phyloP scores from a whole-genome alignment of 2,113 vertebrate genomes.

The Oreochromis niloticus region DNA sequence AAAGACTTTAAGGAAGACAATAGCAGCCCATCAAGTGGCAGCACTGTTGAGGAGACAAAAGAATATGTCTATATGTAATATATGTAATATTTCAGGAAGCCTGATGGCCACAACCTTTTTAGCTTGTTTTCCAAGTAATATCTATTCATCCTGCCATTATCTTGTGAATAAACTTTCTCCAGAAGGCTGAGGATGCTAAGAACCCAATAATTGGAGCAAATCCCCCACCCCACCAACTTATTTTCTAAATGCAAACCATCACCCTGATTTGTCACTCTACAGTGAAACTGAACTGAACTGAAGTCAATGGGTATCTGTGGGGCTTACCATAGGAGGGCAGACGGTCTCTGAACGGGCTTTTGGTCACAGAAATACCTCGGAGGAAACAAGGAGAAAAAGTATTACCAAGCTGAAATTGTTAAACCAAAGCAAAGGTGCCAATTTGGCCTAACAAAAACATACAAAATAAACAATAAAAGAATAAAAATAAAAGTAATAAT shows the following conservation, averaged over 20 bases:
- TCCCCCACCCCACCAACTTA: neutral
- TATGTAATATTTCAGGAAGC: neutral
- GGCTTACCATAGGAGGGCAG: conserved; percentile 54
- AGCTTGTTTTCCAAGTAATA: neutral
- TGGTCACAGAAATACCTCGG: conserved; percentile 56
- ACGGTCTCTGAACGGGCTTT: conserved; percentile 36
- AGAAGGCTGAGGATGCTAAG: neutral
- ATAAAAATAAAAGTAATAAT: neutral
- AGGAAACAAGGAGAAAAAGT: neutral
- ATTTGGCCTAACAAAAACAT: neutral
- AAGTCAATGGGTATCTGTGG: neutral
- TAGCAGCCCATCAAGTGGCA: neutral
- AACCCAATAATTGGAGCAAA: neutral
- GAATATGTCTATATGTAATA: neutral
- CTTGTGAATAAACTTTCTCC: neutral
- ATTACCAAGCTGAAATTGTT: neutral
- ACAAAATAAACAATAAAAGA: neutral
- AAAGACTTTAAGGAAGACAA: neutral
- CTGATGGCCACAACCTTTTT: neutral
- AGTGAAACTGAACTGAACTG: neutral
- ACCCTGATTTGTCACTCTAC: neutral
- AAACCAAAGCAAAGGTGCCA: fast-evolving
- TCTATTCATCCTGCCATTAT: neutral
- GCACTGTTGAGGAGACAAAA: neutral
- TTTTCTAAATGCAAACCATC: neutral